phyloP scores from a whole-genome alignment of 2,888 invertebrate genomes.

The Drosophila mettleri region DNA sequence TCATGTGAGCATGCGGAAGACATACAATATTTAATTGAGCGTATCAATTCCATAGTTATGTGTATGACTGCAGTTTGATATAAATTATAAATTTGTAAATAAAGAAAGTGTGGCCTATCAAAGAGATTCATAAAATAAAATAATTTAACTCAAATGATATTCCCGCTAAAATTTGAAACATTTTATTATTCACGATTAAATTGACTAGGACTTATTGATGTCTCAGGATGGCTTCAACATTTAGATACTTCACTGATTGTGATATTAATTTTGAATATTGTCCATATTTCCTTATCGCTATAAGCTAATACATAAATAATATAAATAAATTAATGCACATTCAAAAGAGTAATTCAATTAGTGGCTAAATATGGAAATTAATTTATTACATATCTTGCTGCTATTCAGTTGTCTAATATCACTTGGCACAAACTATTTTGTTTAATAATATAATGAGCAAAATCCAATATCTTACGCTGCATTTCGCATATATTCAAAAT shows the following conservation, averaged over 20 bases:
- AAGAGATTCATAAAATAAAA: neutral
- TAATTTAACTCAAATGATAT: neutral
- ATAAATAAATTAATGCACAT: neutral
- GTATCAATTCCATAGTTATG: neutral
- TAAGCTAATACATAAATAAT: too few relatives aligned
- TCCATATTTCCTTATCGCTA: too few relatives aligned
- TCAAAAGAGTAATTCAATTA: neutral
- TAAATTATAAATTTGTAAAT: neutral
- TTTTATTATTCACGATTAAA: too few relatives aligned
- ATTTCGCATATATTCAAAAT: slow-evolving; percentile 11
- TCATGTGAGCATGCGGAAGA: slow-evolving; percentile 44
- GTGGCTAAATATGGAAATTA: neutral
- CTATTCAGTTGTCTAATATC: neutral
- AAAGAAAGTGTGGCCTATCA: neutral
- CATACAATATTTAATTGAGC: slow-evolving; percentile 29
- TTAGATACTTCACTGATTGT: too few relatives aligned
- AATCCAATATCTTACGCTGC: slow-evolving; percentile 1
- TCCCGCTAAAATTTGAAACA: too few relatives aligned
- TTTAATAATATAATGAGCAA: neutral
- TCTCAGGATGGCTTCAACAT: too few relatives aligned
- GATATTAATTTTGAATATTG: too few relatives aligned
- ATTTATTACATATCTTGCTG: neutral
- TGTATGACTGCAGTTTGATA: slow-evolving; percentile 4
- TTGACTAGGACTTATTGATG: too few relatives aligned
- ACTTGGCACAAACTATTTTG: neutral